Evolutionary conservation across 2,888 invertebrate genomes (phyloP), one percentile per base, ranked within the genome.

Genomic region (Calliphora vomitoria): DNA sequence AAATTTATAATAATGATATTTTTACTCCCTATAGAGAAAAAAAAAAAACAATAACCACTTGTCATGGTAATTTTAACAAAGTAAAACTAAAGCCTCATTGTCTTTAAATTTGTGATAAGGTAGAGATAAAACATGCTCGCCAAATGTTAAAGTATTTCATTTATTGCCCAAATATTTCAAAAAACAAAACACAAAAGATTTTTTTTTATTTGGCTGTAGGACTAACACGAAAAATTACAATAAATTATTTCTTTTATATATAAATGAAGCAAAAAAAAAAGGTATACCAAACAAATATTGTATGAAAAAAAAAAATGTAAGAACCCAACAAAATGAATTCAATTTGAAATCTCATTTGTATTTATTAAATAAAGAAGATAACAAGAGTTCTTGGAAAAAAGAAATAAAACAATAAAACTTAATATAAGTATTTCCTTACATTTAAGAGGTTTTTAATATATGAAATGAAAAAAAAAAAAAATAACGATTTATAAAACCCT

Each of bases 401-500:
- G 25, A 53, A 18, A 53, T 53, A 53, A 53, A 53, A 53, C 50
- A 53, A 53, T 53, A 53, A 53, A 53, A 53, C 53, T 53, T 53
- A 53, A 18, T 53, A 18, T 53, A 53, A 53, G 18, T 18, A 18
- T 18, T 18, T 53, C 4, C 0, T n/a, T 53, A 53, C 18, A 8
- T 53, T 53, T 5, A 53, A 18, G 8, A 18, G 6, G 35, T 35
- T 25, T 25, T 1, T 25, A 25, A 25, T 25, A 25, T 25, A 25
- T 25, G 25, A 25, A 25, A 25, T 1, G 2, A 25, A 25, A 25
- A 1, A 25, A 25, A 25, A 2, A 25, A 25, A 1, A 25, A 25
- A 25, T 1, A 25, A 25, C 1, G 25, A 25, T 25, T 1, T 25
- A 25, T 25, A 25, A 25, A n/a, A n/a, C n/a, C 25, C 25, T 2